phyloP scores from a whole-genome alignment of 2,888 invertebrate species.

The Sericinus montela region DNA sequence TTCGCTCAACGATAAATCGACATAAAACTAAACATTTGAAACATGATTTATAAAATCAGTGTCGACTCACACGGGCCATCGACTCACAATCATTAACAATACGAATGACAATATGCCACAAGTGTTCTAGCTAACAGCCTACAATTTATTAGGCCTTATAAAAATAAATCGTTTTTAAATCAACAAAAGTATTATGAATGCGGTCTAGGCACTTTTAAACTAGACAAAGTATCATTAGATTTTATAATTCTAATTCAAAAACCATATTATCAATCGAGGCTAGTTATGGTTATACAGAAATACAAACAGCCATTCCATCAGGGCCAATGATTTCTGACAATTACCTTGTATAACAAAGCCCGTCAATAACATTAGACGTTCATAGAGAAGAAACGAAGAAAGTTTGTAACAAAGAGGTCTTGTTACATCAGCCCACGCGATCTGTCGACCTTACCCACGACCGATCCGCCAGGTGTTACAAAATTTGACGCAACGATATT shows the following conservation, averaged over 20 bases:
- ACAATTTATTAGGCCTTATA: conserved; percentile 7
- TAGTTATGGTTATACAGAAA: conserved; percentile 5
- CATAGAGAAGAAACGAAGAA: background rate
- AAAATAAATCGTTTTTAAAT: conserved; percentile 17
- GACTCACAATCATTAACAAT: conserved; percentile 1
- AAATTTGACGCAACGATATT: conserved; percentile 23
- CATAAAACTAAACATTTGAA: conserved; percentile 1
- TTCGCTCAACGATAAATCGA: background rate
- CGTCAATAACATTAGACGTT: conserved; percentile 2
- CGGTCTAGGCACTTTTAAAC: background rate
- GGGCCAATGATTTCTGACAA: conserved; percentile 6
- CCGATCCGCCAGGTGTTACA: conserved; percentile 24
- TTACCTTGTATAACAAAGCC: background rate
- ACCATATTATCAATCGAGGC: conserved; percentile 9
- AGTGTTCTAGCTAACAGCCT: background rate
- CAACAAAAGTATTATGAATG: no score
- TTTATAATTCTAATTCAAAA: conserved; percentile 14
- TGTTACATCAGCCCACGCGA: conserved; percentile 1
- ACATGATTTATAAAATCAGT: conserved; percentile 3
- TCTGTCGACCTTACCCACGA: conserved; percentile 25
- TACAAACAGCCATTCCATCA: background rate
- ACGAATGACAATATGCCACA: conserved; percentile 1
- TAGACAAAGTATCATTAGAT: background rate
- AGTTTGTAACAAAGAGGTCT: conserved; percentile 2
- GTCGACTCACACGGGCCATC: conserved; percentile 5